Conservation (phyloP, 2,888 invertebrate genomes). For the Lagria hirta region DNA sequence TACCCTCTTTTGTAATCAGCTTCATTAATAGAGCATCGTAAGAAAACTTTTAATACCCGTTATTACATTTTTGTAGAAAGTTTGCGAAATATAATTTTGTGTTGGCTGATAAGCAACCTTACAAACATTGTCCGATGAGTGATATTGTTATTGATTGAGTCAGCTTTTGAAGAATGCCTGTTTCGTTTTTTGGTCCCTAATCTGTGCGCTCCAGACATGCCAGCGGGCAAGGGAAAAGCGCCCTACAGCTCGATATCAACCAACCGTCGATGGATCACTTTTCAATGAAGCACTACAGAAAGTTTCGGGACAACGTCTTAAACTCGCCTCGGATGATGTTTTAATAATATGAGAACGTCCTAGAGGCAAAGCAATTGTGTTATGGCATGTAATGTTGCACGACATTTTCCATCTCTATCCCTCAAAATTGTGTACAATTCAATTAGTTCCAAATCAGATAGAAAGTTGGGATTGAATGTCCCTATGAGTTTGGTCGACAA, state of each 20-base stretch:
- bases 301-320: conserved; percentile 28
- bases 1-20: too few relatives aligned
- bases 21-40: too few relatives aligned
- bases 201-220: conserved; percentile 36
- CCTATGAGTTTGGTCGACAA: conserved; percentile 31
- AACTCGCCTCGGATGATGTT: conserved; percentile 31
- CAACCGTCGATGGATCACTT: conserved; percentile 34
- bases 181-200: conserved; percentile 36
- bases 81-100: too few relatives aligned
- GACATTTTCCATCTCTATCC: conserved; percentile 14
- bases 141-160: conserved; percentile 20
- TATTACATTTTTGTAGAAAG: too few relatives aligned
- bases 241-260: conserved; percentile 30
- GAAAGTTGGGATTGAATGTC: conserved; percentile 33
- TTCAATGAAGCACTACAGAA: conserved; percentile 37
- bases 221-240: conserved; percentile 30
- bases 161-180: conserved; percentile 31
- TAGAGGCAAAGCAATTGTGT: conserved; percentile 34
- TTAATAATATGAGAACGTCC: conserved; percentile 42
- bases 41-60: too few relatives aligned
- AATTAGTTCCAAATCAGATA: conserved; percentile 40
- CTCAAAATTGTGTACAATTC: conserved; percentile 31
- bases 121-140: conserved; percentile 25
- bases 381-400: conserved; percentile 7
- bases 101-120: conserved; percentile 11